Evolutionary conservation across 2,113 vertebrate species (phyloP), one percentile per base, ranked within the genome.

Genomic region (Zingel zingel): DNA sequence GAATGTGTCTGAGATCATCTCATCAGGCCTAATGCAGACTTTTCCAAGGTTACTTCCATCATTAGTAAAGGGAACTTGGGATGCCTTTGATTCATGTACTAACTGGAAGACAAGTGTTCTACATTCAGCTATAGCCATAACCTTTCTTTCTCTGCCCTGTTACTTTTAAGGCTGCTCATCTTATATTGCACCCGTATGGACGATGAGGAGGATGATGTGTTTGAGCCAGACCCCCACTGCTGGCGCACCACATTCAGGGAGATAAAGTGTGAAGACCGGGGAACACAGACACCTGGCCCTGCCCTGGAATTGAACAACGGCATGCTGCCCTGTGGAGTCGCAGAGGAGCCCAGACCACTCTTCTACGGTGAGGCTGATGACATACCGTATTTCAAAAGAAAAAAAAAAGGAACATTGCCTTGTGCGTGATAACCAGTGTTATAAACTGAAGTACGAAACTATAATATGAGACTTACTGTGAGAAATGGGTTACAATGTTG

Each of bases 121-220:
- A 21, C 45, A 18, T 39, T 74, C 5, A 51, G 48, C 48, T 61
- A 30, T 18, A 12, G 15, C 18, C 12, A 36, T 71, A 56, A 78
- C 12, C 14, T 69, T 16, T 53, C 36, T 65, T 21, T 71, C 30
- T 68, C 36, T 63, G 12, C 59, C 27, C 15, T 33, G 45, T 73
- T 18, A 0, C 23, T 54, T 77, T 54, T 16, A 68, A 95, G 95
- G 89, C 66, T 83, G 89, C 83, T 82, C 86, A 71, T 81, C 79
- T 59, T 36, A 47, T 71, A 91, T 88, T 59, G 82, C 73, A 88
- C 86, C 84, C 94, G 92, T 70, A 96, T 96, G 95, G 95, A 95
- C 73, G 95, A 96, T 88, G 95, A 96, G 79, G 95, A 96, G 86
- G 95, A 96, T 71, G 95, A 95, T 94, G 95, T 96, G 82, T 95